phyloP scores from a whole-genome alignment of 2,113 vertebrate species.

The Semnornis frantzii region DNA sequence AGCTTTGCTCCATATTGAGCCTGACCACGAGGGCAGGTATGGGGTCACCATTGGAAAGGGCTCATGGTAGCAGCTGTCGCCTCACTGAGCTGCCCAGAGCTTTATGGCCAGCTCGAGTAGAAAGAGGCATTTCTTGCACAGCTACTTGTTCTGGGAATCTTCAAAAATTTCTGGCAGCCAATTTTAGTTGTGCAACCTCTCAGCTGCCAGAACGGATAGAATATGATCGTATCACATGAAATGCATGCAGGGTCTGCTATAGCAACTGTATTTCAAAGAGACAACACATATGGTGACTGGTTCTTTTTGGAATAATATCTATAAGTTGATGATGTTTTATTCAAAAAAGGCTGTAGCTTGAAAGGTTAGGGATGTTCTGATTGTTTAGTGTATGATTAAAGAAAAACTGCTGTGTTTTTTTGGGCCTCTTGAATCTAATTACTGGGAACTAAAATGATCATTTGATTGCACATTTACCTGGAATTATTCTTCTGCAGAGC shows the following conservation, averaged over 20 bases:
- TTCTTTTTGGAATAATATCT: slow-evolving; percentile 75
- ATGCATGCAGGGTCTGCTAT: slow-evolving; percentile 71
- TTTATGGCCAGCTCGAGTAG: neutral
- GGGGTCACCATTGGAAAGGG: neutral
- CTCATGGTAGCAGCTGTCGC: neutral
- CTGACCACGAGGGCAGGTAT: neutral
- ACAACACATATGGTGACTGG: slow-evolving; percentile 72
- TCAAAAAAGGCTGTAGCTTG: slow-evolving; percentile 72
- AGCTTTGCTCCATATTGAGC: neutral
- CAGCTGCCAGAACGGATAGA: slow-evolving; percentile 70
- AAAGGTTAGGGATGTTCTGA: slow-evolving; percentile 73
- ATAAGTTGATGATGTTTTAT: slow-evolving; percentile 74
- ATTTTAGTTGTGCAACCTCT: slow-evolving; percentile 70
- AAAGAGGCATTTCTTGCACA: slow-evolving; percentile 34
- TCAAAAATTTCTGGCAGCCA: slow-evolving; percentile 69
- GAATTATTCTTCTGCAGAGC: slow-evolving; percentile 72
- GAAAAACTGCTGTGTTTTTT: slow-evolving; percentile 53
- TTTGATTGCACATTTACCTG: slow-evolving; percentile 74
- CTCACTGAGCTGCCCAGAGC: accelerated
- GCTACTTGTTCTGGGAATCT: slow-evolving; percentile 67
- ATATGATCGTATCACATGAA: slow-evolving; percentile 73
- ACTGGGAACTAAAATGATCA: slow-evolving; percentile 70
- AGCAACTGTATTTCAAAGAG: slow-evolving; percentile 72
- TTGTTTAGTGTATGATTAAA: slow-evolving; percentile 70
- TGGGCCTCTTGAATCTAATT: slow-evolving; percentile 71